Evolutionary conservation across 2,797 vertebrate genomes (phyloP).

Genomic region (Catostomus latipinnis): DNA sequence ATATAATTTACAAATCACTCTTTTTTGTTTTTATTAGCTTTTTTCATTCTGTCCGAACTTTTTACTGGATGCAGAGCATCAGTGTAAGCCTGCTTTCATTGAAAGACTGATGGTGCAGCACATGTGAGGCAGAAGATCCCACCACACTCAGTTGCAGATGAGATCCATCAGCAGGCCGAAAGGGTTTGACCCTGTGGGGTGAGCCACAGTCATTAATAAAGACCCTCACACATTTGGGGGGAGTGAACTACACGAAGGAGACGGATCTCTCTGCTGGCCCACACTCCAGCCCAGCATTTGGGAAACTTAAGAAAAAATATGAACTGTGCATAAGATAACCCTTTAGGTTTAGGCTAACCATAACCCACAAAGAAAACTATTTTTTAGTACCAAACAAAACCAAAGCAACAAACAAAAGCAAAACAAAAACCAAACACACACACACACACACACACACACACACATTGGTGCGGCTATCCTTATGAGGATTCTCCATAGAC

Average conservation of each 20-base stretch:
- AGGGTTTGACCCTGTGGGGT: constrained; percentile 97
- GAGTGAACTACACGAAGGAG: constrained; percentile 45
- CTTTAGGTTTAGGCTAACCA: too few species aligned
- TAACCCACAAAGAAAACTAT: too few species aligned
- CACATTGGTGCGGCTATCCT: too few species aligned
- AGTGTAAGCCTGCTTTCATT: constrained; percentile 72
- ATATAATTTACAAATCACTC: too few species aligned
- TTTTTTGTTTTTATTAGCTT: too few species aligned
- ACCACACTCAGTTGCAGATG: constrained; percentile 86
- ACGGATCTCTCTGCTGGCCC: constrained; percentile 17
- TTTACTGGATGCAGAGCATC: constrained; percentile 14
- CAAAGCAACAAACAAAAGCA: too few species aligned
- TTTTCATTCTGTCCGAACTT: too few species aligned
- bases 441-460: too few species aligned
- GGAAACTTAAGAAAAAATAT: not conserved
- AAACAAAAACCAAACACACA: too few species aligned
- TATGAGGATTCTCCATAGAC: too few species aligned
- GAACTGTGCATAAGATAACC: too few species aligned
- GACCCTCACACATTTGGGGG: constrained; percentile 61
- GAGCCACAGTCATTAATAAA: constrained; percentile 94
- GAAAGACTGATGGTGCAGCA: constrained; percentile 86
- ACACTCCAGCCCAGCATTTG: not conserved
- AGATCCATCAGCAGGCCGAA: constrained; percentile 93
- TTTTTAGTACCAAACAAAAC: too few species aligned
- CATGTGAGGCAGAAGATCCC: constrained; percentile 72